Evolutionary conservation across 2,113 vertebrate species (phyloP).

Genomic region (Trachemys scripta): DNA sequence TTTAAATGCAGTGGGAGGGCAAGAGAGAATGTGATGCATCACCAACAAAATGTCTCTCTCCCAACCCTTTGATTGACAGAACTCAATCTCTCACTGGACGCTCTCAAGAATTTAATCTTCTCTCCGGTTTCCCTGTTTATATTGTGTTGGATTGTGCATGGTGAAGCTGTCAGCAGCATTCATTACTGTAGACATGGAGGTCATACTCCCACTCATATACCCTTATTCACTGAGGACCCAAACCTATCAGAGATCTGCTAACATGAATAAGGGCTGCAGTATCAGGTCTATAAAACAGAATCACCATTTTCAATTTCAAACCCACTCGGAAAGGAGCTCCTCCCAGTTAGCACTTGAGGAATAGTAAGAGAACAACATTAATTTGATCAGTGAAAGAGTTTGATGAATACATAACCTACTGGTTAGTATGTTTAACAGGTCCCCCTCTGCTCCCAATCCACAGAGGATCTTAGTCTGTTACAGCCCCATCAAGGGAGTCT

Average conservation of each 20-base stretch:
- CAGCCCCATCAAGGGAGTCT: not conserved
- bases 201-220: not conserved
- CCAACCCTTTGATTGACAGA: conserved; percentile 11
- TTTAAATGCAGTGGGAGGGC: conserved; percentile 31
- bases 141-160: not conserved
- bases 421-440: not conserved
- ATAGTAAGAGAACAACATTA: not conserved
- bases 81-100: not conserved
- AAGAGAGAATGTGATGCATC: not conserved
- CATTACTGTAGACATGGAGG: not conserved
- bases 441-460: not conserved
- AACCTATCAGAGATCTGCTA: not conserved
- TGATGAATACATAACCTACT: not conserved
- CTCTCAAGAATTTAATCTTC: not conserved
- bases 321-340: not conserved
- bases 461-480: not conserved
- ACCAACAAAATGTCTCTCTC: conserved; percentile 16
- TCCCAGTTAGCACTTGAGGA: not conserved
- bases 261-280: not conserved
- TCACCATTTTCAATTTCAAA: not conserved
- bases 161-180: not conserved
- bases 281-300: not conserved
- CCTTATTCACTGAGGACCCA: not conserved
- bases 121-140: not conserved
- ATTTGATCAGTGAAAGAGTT: not conserved